phyloP scores from a whole-genome alignment of 2,888 invertebrate genomes.

The Esperia sulphurella region DNA sequence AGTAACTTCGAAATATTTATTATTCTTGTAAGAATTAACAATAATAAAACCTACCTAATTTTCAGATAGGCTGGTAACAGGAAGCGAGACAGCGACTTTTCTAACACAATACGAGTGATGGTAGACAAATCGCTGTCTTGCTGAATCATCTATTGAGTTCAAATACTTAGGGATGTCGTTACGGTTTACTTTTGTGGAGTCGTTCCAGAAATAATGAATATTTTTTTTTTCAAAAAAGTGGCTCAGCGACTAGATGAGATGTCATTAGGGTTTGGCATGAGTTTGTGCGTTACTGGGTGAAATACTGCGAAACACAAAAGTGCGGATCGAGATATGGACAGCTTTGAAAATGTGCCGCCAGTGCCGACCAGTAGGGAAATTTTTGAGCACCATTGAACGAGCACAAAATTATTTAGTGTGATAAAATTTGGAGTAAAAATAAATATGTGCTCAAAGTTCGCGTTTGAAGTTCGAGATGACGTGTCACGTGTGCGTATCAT shows the following conservation, averaged over 20 bases:
- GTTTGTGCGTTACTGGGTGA: slow-evolving; percentile 10
- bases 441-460: slow-evolving; percentile 32
- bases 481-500: background rate
- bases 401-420: slow-evolving; percentile 50
- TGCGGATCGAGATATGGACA: slow-evolving; percentile 43
- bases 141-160: too few species aligned
- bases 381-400: slow-evolving; percentile 52
- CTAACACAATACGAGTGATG: too few species aligned
- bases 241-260: background rate
- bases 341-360: slow-evolving; percentile 61
- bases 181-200: background rate
- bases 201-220: slow-evolving; percentile 2
- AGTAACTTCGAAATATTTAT: too few species aligned
- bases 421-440: slow-evolving; percentile 40
- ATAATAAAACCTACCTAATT: too few species aligned
- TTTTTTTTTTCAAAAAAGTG: background rate
- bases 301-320: slow-evolving; percentile 30
- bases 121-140: too few species aligned
- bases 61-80: too few species aligned
- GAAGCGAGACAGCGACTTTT: too few species aligned
- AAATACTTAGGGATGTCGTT: too few species aligned
- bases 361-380: slow-evolving; percentile 36
- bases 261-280: slow-evolving; percentile 15
- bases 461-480: background rate
- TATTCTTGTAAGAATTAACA: too few species aligned